Evolutionary conservation across 2,888 invertebrate genomes (phyloP).

Genomic region (Lasioglossum pauxillum): DNA sequence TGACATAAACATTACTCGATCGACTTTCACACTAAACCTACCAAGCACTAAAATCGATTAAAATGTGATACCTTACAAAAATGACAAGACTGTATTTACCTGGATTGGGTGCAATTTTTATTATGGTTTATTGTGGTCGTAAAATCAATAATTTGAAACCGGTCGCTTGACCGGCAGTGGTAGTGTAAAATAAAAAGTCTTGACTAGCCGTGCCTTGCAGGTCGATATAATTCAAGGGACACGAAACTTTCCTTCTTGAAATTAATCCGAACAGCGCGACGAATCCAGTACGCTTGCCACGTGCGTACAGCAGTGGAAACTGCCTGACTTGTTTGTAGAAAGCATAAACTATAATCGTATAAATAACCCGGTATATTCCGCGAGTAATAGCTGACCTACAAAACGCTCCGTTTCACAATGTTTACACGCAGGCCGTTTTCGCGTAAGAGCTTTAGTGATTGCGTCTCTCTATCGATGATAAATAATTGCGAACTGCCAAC

Average conservation of each 20-base stretch:
- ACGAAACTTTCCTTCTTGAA: background rate
- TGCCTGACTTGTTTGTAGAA: slow-evolving; percentile 20
- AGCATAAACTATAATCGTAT: slow-evolving; percentile 38
- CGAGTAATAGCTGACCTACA: slow-evolving; percentile 57
- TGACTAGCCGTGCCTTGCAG: background rate
- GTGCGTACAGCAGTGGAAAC: background rate
- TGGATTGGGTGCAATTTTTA: no score
- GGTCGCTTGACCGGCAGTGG: no score
- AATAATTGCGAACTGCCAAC: slow-evolving; percentile 54
- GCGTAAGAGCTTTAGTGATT: slow-evolving; percentile 31
- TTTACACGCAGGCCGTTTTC: slow-evolving; percentile 53
- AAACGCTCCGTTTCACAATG: slow-evolving; percentile 55
- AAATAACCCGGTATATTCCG: slow-evolving; percentile 34
- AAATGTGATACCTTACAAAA: no score
- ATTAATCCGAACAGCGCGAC: background rate
- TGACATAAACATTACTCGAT: background rate
- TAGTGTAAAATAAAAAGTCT: background rate
- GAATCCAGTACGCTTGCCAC: background rate
- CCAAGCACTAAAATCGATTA: no score
- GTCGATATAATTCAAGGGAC: background rate
- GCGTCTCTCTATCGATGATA: slow-evolving; percentile 51
- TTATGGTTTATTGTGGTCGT: no score
- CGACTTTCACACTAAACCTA: no score
- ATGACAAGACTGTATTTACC: no score
- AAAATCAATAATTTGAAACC: no score